phyloP scores from a whole-genome alignment of 2,113 vertebrate species.

The Passer domesticus region DNA sequence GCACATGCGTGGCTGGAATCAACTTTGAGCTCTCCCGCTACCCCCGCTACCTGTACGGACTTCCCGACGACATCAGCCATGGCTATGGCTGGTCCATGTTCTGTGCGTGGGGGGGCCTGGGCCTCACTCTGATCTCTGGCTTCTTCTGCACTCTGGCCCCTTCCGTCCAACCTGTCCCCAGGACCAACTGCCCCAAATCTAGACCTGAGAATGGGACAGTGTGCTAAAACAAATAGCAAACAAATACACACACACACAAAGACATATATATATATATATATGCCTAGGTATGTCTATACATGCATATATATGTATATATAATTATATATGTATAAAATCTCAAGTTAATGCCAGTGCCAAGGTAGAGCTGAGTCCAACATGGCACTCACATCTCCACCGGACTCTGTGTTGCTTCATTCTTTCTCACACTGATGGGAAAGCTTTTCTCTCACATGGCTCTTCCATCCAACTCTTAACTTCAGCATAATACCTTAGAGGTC shows the following conservation, averaged over 20 bases:
- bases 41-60: slow-evolving; percentile 91
- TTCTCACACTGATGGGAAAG: slow-evolving; percentile 64
- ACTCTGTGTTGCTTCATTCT: slow-evolving; percentile 68
- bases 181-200: slow-evolving; percentile 95
- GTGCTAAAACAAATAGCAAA: slow-evolving; percentile 81
- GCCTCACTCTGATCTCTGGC: slow-evolving; percentile 93
- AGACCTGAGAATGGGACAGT: slow-evolving; percentile 96
- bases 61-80: slow-evolving; percentile 94
- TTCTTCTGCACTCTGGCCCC: slow-evolving; percentile 99
- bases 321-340: slow-evolving; percentile 70
- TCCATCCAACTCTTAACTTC: slow-evolving; percentile 68
- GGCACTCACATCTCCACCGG: slow-evolving; percentile 66
- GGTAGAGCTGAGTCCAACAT: slow-evolving; percentile 65
- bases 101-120: slow-evolving; percentile 96
- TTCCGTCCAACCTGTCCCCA: slow-evolving; percentile 93
- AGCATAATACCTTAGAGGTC: slow-evolving; percentile 63
- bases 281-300: slow-evolving; percentile 69
- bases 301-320: slow-evolving; percentile 67
- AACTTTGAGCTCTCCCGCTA: slow-evolving; percentile 98
- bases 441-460: slow-evolving; percentile 64
- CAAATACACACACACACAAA: background rate
- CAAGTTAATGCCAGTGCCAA: slow-evolving; percentile 75
- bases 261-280: background rate
- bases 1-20: slow-evolving; percentile 96
- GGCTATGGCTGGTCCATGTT: slow-evolving; percentile 99